Evolutionary conservation across 2,888 invertebrate genomes (phyloP).

Genomic region (Zygothrica quintamaculata): DNA sequence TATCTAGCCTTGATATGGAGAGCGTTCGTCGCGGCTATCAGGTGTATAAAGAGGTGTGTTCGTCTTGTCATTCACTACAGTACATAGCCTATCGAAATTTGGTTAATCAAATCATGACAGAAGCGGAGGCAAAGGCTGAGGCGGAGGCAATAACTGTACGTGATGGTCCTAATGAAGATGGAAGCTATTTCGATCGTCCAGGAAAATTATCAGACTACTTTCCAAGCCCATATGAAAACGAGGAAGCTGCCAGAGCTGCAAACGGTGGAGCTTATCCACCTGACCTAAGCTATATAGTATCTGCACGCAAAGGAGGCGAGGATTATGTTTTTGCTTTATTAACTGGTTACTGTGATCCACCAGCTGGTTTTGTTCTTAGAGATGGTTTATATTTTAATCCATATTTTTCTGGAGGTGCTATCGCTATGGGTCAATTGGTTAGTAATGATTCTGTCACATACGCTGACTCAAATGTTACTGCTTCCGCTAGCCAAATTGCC

Average conservation of each 20-base stretch:
- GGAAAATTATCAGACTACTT: constrained; percentile 97
- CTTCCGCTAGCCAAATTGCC: constrained; percentile 96
- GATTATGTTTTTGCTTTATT: constrained; percentile 97
- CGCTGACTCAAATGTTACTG: constrained; percentile 95
- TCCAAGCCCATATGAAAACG: constrained; percentile 96
- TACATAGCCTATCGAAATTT: constrained; percentile 97
- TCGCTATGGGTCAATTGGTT: constrained; percentile 96
- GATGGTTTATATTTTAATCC: constrained; percentile 99
- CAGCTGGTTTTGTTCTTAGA: constrained; percentile 93
- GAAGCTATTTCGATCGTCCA: constrained; percentile 95
- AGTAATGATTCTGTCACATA: constrained; percentile 90
- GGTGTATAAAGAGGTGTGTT: constrained; percentile 99
- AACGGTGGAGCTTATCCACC: constrained; percentile 99
- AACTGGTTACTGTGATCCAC: constrained; percentile 97
- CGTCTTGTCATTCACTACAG: constrained; percentile 98
- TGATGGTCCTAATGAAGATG: constrained; percentile 94
- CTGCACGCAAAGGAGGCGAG: constrained; percentile 96
- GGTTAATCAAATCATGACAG: constrained; percentile 94
- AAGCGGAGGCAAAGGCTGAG: constrained; percentile 97
- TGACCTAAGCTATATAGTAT: constrained; percentile 94
- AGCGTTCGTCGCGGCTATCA: constrained; percentile 95
- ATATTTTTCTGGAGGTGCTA: constrained; percentile 98
- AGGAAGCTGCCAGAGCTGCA: constrained; percentile 97
- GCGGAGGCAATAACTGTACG: constrained; percentile 92
- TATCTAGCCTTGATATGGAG: constrained; percentile 93